Percentiles rank a stretch among this genome's conserved stretches.
These are phyloP conservation scores for Halictus ligatus DNA, from an alignment of 2,888 invertebrate species.

Conservation along the genomic window DNA sequence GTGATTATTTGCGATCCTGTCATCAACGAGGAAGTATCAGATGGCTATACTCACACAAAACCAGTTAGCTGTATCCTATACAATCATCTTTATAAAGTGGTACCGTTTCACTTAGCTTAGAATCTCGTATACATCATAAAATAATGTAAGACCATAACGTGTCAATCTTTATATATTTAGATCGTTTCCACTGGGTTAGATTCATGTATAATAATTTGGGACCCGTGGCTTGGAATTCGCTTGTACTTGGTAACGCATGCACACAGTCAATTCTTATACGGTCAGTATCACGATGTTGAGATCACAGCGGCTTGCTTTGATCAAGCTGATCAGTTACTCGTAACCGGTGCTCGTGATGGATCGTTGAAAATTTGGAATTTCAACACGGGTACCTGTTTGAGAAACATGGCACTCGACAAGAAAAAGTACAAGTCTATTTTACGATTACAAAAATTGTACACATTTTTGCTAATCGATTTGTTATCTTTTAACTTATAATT, in stretches of 20 bases:
- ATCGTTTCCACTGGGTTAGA: slow-evolving; percentile 92
- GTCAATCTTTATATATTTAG: slow-evolving; percentile 67
- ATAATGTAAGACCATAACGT: background rate
- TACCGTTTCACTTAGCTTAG: slow-evolving; percentile 54
- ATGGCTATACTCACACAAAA: slow-evolving; percentile 89
- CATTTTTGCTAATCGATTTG: background rate
- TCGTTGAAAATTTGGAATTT: slow-evolving; percentile 94
- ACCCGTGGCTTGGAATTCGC: slow-evolving; percentile 90
- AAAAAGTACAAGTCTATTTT: slow-evolving; percentile 85
- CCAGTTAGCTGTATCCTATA: slow-evolving; percentile 91
- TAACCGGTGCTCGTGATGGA: slow-evolving; percentile 93
- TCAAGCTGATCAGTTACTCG: slow-evolving; percentile 89
- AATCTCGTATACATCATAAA: background rate
- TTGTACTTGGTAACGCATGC: slow-evolving; percentile 89
- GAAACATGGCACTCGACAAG: slow-evolving; percentile 88
- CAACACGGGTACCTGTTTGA: slow-evolving; percentile 90
- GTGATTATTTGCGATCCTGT: slow-evolving; percentile 88
- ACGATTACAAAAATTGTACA: background rate
- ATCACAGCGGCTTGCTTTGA: slow-evolving; percentile 93
- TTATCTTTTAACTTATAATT: background rate
- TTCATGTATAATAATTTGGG: slow-evolving; percentile 93
- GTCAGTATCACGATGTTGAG: slow-evolving; percentile 88
- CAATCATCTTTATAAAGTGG: slow-evolving; percentile 90
- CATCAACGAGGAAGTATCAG: slow-evolving; percentile 88
- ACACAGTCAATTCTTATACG: slow-evolving; percentile 89